Percentiles rank a stretch among this genome's conserved stretches.
Conservation (phyloP, 2,797 vertebrate species). For the Eleutherodactylus coqui region DNA sequence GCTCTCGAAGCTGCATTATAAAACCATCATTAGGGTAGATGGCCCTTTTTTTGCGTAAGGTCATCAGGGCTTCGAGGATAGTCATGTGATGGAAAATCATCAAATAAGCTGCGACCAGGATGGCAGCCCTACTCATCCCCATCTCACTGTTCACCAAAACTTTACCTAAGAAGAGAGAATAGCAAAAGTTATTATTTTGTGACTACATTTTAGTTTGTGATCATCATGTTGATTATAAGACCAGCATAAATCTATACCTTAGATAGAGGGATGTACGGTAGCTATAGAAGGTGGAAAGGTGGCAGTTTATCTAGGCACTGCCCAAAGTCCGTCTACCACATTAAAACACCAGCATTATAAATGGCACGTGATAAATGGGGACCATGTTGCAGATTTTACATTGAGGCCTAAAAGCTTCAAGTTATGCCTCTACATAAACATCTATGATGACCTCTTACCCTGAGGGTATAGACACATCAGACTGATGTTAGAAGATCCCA, state of each 20-base stretch:
- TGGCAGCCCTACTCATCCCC: constrained; percentile 90
- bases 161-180: constrained; percentile 79
- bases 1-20: constrained; percentile 90
- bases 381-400: too few species aligned
- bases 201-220: neutral
- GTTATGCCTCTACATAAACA: neutral
- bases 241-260: neutral
- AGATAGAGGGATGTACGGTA: neutral
- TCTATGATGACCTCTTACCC: neutral
- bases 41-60: constrained; percentile 87
- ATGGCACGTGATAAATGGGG: too few species aligned
- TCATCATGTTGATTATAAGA: neutral
- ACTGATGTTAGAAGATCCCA: neutral
- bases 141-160: constrained; percentile 96
- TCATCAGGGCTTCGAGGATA: constrained; percentile 88
- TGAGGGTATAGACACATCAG: neutral
- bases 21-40: constrained; percentile 94
- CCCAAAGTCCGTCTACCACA: neutral
- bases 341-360: too few species aligned
- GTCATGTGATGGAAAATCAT: constrained; percentile 98
- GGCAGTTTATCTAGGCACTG: neutral
- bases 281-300: neutral
- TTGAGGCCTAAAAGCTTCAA: neutral
- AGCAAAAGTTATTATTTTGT: constrained; percentile 9
- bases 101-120: constrained; percentile 91